These are phyloP conservation scores for Microctenopoma stevenorrisi DNA, from an alignment of 2,797 vertebrate genomes.

Conservation along the genomic window DNA sequence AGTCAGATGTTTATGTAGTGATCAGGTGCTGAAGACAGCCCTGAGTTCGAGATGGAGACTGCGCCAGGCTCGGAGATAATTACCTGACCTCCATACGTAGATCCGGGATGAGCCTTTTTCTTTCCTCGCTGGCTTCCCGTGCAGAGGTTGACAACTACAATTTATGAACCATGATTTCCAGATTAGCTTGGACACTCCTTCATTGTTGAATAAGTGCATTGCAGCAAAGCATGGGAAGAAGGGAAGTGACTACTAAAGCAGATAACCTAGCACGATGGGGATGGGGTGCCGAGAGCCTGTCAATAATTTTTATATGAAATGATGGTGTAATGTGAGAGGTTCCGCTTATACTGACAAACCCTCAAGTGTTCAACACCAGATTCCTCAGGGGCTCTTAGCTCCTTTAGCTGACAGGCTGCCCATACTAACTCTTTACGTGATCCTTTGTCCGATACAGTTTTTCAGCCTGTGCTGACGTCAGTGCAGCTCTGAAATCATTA, in stretches of 20 bases:
- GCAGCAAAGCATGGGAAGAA: not conserved
- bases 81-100: constrained; percentile 38
- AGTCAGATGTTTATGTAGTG: constrained; percentile 66
- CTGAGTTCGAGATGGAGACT: constrained; percentile 58
- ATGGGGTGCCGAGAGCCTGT: not conserved
- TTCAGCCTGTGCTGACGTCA: not conserved
- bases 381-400: not conserved
- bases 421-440: not conserved
- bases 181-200: constrained; percentile 48
- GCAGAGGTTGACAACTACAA: constrained; percentile 24
- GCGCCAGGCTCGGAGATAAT: constrained; percentile 52
- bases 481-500: not conserved
- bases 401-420: not conserved
- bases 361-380: not conserved
- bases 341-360: not conserved
- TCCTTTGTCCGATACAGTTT: not conserved
- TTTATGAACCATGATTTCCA: constrained; percentile 66
- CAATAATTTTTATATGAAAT: constrained; percentile 3
- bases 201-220: constrained; percentile 23
- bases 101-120: constrained; percentile 40
- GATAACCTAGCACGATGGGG: constrained; percentile 20
- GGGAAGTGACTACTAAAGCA: not conserved
- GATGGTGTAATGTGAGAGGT: not conserved
- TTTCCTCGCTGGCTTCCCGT: constrained; percentile 5
- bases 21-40: constrained; percentile 50